These are phyloP conservation scores for Orestias chungarensis DNA, from an alignment of 2,797 vertebrate species.

Conservation along the genomic window DNA sequence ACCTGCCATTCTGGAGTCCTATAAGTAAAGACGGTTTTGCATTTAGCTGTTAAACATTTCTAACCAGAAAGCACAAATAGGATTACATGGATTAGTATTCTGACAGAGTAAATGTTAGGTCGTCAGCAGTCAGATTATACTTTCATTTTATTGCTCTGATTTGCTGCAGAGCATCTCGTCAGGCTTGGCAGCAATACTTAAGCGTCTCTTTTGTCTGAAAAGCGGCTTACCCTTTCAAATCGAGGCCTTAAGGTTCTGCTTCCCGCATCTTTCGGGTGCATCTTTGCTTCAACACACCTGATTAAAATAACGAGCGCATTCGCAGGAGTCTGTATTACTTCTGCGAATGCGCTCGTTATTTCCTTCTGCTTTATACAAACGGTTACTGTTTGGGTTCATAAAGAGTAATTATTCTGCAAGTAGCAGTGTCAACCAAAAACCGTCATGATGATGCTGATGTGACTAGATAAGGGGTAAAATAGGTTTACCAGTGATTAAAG, in stretches of 20 bases:
- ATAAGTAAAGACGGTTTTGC: background rate
- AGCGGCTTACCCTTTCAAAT: too few species aligned
- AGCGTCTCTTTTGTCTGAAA: too few species aligned
- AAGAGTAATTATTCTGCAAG: background rate
- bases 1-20: background rate
- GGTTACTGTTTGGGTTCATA: background rate
- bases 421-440: background rate
- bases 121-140: background rate
- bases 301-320: too few species aligned
- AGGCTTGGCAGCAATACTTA: background rate
- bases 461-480: background rate
- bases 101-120: slow-evolving; percentile 1
- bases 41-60: background rate
- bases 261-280: too few species aligned
- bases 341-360: too few species aligned
- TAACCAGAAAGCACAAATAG: background rate
- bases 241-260: too few species aligned
- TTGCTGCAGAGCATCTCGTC: too few species aligned
- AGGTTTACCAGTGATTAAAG: background rate
- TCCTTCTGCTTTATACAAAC: too few species aligned
- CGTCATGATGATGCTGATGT: background rate
- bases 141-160: background rate
- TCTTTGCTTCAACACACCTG: too few species aligned
- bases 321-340: too few species aligned
- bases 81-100: background rate